Percentiles rank a stretch among this genome's conserved stretches.
Evolutionary conservation across 1,140 invertebrate genomes (phyloP).

Genomic region (Apis florea): DNA sequence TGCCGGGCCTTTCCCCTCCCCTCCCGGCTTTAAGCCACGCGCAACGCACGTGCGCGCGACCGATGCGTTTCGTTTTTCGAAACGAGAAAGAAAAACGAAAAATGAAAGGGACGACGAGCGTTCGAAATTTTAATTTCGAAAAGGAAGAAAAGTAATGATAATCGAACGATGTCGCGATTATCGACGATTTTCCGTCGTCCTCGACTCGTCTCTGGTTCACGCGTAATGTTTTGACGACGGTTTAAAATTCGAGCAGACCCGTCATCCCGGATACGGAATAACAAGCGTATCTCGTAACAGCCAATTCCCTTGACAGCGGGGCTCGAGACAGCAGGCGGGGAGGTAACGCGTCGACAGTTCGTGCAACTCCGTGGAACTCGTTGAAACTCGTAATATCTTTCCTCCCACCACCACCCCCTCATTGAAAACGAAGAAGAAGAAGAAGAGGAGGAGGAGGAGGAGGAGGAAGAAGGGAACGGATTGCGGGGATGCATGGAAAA

Average conservation of each 20-base stretch:
- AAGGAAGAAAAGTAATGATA: too few species aligned
- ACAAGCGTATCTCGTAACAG: constrained; percentile 53
- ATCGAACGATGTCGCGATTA: too few species aligned
- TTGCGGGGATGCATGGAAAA: constrained; percentile 45
- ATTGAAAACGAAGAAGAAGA: constrained; percentile 58
- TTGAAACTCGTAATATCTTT: constrained; percentile 65
- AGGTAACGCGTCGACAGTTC: constrained; percentile 51
- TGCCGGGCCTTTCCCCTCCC: neutral
- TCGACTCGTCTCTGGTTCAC: neutral
- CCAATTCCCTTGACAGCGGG: constrained; percentile 51
- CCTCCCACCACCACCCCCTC: neutral
- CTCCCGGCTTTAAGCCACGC: neutral
- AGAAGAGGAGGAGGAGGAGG: too few species aligned
- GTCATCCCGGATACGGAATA: constrained; percentile 29
- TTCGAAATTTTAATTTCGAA: too few species aligned
- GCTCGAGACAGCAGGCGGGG: constrained; percentile 44
- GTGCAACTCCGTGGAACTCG: constrained; percentile 62
- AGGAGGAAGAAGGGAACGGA: neutral
- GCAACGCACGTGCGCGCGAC: neutral
- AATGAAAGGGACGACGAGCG: too few species aligned
- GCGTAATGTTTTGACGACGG: neutral
- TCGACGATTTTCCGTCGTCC: too few species aligned
- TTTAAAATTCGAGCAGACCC: constrained; percentile 32
- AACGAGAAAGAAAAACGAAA: neutral
- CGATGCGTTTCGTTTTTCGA: too few species aligned